Base-by-base conservation (phyloP, 64 coral and sea anemone species). In the Hydrozoanthus tunicans region DNA sequence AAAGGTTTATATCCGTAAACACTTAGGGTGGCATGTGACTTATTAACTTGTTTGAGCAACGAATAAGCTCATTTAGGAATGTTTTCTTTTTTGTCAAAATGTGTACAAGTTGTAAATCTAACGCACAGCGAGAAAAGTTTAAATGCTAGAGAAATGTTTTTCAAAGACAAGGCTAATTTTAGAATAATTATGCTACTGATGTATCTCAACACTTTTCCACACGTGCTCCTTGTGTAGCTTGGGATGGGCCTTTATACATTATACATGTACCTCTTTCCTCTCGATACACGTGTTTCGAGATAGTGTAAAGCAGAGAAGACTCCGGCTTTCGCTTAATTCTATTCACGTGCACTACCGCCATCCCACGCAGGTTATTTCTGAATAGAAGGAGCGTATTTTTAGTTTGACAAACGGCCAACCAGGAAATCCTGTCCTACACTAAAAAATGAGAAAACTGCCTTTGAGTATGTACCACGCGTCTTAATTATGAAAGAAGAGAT, bases 1-100 rank as follows among this genome's bases (percentile, higher is more conserved):
- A 88, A 88, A 74, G 68, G 84, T 73, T 88, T 72, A 88, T 88
- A 86, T 86, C 83, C 84, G 84, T 61, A 88, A 88, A 7, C 25
- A 88, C 20, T 88, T 88, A 88, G n/a, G 56, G 56, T 43, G 69
- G 56, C 52, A 70, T 70, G 70, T 6, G 56, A 51, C 25, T 59
- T 51, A 88, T 88, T 88, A 88, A 59, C 56, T 88, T 88, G 84
- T 88, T 88, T 88, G 84, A 73, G 55, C 11, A 74, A 13, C 24
- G 53, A 88, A 88, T 88, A 73, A 88, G 54, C 84, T 88, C 69
- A 88, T 88, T 88, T 88, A 52, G 25, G 53, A 88, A 75, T 88
- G 84, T 88, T 88, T 88, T 72, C 56, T 74, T 60, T 74, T 73
- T 61, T 74, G 69, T 88, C 12, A 88, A 62, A 70, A 25, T 74